Base-by-base conservation (phyloP, 2,888 invertebrate species). In the Cheilosia pagana region DNA sequence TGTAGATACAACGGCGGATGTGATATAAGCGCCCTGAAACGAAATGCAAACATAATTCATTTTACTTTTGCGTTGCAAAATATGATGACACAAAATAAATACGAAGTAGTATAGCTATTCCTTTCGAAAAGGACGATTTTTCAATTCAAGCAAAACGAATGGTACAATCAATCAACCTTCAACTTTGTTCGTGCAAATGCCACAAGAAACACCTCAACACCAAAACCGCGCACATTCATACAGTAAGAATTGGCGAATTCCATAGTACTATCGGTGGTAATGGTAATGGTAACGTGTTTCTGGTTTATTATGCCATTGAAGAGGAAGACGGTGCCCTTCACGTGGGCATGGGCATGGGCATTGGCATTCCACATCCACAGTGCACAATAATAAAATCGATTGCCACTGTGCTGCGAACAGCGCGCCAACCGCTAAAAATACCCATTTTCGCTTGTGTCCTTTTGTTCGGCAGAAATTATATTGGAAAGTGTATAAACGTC, bases 131-230 rank as follows among this genome's bases (percentile, higher is more conserved):
- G 50, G 62, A 74, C 68, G 52, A 48, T 75, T 67, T 85, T 75
- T 76, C 60, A 79, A 62, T 71, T 81, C 62, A n/a, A 76, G 55
- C 45, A 21, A 71, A 77, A 76, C 70, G 59, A 85, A 81, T 65
- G 65, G 53, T 39, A 60, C 52, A 75, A 79, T 81, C 71, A 79
- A 85, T 81, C 79, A 85, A 75, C 81, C 75, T 75, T 81, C 81
- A 85, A 85, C 59, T 85, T 75, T 48, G 21, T 59, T 65, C 52
- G 62, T 68, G 60, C 31, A 70, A 81, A 68, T 79, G 79, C 53
- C 83, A 79, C 57, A 70, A 74, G 67, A 50, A 72, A 72, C 48
- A 70, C 68, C 50, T 39, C 57, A 21, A 19, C 39, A 4, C 10
- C 23, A 25, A 45, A 52, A 31, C 23, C 25, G 28, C 62, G n/a